A percentile compares a stretch with the other conserved stretches of the same genome.
Evolutionary conservation across 2,113 vertebrate genomes (phyloP).

Genomic region (Steatornis caripensis): DNA sequence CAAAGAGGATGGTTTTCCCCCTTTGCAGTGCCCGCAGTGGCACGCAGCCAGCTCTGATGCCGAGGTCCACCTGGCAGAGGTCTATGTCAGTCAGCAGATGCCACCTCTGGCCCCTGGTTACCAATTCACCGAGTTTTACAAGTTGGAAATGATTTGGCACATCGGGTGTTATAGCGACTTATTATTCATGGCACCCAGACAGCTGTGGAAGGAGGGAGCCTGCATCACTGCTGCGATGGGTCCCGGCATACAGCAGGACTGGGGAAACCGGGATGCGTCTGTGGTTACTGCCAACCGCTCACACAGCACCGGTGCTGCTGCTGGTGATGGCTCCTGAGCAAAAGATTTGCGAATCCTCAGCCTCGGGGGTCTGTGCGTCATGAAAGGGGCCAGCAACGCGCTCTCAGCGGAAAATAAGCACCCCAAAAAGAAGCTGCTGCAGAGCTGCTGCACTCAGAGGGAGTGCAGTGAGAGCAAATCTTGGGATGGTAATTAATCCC

Average conservation of each 20-base stretch:
- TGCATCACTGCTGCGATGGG: rapidly evolving
- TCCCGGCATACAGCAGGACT: rapidly evolving
- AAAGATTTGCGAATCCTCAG: not conserved
- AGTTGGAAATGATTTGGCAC: not conserved
- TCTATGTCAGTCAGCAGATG: not conserved
- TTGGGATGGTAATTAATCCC: conserved; percentile 7
- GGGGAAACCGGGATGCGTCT: not conserved
- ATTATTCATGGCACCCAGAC: not conserved
- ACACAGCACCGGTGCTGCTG: rapidly evolving
- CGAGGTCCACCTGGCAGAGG: not conserved
- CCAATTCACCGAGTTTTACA: not conserved
- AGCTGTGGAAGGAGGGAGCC: not conserved
- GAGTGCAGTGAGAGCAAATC: not conserved
- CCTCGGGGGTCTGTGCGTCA: rapidly evolving
- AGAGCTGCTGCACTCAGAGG: not conserved
- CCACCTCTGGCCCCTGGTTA: not conserved
- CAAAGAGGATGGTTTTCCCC: not conserved
- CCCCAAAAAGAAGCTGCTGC: not conserved
- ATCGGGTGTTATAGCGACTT: not conserved
- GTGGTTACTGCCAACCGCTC: not conserved
- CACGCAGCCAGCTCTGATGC: not conserved
- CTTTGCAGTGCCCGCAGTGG: not conserved
- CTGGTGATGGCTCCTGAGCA: rapidly evolving
- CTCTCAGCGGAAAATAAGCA: not conserved
- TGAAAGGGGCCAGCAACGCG: not conserved